Percentiles rank a stretch among this genome's conserved stretches.
These are phyloP conservation scores for Pipistrellus pygmaeus DNA, from an alignment of 2,797 vertebrate genomes.

Conservation along the genomic window DNA sequence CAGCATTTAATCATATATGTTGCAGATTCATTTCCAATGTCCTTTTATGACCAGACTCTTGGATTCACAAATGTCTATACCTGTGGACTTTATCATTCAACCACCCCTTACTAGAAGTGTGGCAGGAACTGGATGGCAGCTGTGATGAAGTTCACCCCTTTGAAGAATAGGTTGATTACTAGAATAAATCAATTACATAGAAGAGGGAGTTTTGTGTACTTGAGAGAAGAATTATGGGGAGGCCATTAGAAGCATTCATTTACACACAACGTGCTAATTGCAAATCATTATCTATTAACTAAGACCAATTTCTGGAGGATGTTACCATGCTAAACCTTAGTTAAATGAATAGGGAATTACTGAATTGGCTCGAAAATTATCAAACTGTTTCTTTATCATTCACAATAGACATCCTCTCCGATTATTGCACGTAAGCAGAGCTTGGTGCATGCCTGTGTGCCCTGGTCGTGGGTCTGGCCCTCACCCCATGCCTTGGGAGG, in stretches of 20 bases:
- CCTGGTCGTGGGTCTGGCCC: accelerated
- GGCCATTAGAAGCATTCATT: conserved; percentile 61
- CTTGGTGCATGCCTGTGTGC: neutral
- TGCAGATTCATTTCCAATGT: neutral
- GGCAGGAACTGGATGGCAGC: neutral
- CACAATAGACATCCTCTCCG: neutral
- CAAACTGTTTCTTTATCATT: conserved; percentile 10
- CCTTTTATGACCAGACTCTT: neutral
- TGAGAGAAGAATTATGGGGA: conserved; percentile 59
- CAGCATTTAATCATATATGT: neutral
- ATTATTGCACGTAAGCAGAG: neutral
- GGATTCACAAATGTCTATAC: neutral
- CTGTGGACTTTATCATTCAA: neutral
- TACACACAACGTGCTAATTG: conserved; percentile 68
- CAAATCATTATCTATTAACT: conserved; percentile 76
- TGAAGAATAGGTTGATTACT: conserved; percentile 52
- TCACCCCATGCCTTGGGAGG: neutral
- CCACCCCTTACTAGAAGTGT: neutral
- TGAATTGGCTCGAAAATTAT: conserved; percentile 8
- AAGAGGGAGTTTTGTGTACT: conserved; percentile 33
- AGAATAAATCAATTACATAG: conserved; percentile 65
- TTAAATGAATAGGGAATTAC: conserved; percentile 63
- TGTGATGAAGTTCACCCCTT: conserved; percentile 29
- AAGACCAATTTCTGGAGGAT: conserved; percentile 60
- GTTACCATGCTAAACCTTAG: conserved; percentile 42